phyloP scores from a whole-genome alignment of 2,797 vertebrate species.

The Alcedo quadribrachys region DNA sequence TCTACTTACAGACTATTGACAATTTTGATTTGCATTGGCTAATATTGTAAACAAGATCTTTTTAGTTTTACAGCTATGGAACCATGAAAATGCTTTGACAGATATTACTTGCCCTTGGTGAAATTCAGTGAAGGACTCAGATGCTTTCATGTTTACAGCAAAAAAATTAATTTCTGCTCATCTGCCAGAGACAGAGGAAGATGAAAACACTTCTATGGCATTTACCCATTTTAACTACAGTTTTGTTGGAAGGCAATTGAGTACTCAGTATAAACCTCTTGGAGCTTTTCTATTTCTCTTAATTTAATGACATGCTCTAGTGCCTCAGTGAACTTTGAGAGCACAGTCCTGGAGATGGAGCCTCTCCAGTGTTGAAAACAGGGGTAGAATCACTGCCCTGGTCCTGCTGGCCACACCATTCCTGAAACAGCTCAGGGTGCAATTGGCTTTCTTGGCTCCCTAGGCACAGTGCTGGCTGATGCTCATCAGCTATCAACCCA shows the following conservation, averaged over 20 bases:
- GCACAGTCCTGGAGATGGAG: too few species aligned
- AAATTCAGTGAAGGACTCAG: constrained; percentile 14
- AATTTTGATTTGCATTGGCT: constrained; percentile 14
- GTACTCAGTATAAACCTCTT: not conserved
- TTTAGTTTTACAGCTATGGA: not conserved
- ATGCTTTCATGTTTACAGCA: not conserved
- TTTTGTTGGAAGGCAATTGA: not conserved
- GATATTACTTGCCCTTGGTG: constrained; percentile 15
- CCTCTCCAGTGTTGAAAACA: too few species aligned
- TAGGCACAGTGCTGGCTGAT: too few species aligned
- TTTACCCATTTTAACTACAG: not conserved
- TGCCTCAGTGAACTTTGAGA: too few species aligned
- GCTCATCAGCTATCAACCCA: too few species aligned
- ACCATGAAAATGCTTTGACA: constrained; percentile 22
- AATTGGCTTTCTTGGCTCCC: too few species aligned
- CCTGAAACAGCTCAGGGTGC: too few species aligned
- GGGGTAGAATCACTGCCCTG: too few species aligned
- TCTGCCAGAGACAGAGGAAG: not conserved
- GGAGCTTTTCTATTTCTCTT: not conserved
- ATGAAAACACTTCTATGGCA: not conserved
- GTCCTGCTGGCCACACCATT: too few species aligned
- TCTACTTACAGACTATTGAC: constrained; percentile 12
- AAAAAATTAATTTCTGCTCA: constrained; percentile 41
- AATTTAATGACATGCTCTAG: not conserved
- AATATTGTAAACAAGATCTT: not conserved